Evolutionary conservation across 2,113 vertebrate species (phyloP).

Genomic region (Butastur rufipennis): DNA sequence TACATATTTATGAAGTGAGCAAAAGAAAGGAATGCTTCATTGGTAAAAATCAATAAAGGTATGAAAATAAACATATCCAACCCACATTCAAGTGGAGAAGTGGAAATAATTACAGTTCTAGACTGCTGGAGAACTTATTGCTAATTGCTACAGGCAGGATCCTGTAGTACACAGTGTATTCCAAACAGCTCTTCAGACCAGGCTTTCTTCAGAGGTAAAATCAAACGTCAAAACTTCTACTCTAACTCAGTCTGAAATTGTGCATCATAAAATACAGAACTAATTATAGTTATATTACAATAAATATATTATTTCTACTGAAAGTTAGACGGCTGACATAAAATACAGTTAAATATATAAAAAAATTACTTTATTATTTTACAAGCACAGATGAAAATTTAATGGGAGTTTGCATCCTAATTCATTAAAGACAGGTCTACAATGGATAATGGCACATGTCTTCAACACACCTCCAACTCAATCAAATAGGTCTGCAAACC

Average conservation of each 20-base stretch:
- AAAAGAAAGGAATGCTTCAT: not conserved
- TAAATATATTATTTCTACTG: not conserved
- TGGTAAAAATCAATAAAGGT: not conserved
- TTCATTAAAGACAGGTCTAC: not conserved
- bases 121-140: not conserved
- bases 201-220: not conserved
- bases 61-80: not conserved
- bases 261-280: not conserved
- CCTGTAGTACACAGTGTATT: not conserved
- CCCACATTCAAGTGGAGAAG: not conserved
- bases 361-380: not conserved
- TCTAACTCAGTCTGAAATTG: not conserved
- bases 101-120: not conserved
- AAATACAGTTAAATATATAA: not conserved
- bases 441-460: not conserved
- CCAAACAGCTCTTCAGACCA: not conserved
- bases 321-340: not conserved
- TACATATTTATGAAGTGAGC: not conserved
- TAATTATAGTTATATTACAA: not conserved
- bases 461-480: not conserved
- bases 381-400: not conserved
- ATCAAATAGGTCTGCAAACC: not conserved
- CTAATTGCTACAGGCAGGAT: not conserved
- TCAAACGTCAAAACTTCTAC: not conserved
- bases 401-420: not conserved